phyloP scores from a whole-genome alignment of 2,888 invertebrate species.

The Hydroisotoma schaefferi region DNA sequence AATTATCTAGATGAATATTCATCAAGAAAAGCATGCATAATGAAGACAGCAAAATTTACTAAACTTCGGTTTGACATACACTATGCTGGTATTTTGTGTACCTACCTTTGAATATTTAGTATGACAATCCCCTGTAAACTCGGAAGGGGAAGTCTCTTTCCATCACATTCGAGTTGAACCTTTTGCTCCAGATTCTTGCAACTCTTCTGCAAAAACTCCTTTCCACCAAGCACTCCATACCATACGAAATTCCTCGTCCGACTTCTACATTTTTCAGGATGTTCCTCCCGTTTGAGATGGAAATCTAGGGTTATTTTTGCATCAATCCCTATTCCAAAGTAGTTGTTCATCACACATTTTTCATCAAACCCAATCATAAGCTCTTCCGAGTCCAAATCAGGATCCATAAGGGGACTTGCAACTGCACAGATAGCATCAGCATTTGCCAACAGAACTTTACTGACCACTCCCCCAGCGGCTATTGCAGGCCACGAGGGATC shows the following conservation, averaged over 20 bases:
- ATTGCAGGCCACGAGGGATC: conserved; percentile 72
- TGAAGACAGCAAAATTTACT: too few species aligned
- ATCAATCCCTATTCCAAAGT: conserved; percentile 97
- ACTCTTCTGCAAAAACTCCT: conserved; percentile 68
- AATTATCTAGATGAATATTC: not conserved
- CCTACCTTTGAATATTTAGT: conserved; percentile 83
- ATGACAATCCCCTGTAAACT: conserved; percentile 95
- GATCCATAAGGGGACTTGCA: conserved; percentile 85
- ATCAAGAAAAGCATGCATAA: not conserved
- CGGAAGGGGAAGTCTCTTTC: conserved; percentile 89
- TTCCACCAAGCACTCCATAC: conserved; percentile 63
- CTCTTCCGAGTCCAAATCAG: conserved; percentile 57
- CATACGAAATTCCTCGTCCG: conserved; percentile 95
- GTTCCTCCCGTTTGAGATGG: conserved; percentile 93
- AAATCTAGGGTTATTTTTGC: conserved; percentile 96
- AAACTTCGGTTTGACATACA: too few species aligned
- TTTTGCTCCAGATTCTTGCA: conserved; percentile 94
- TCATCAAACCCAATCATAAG: conserved; percentile 62
- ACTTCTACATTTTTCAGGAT: conserved; percentile 92
- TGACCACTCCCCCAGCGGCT: conserved; percentile 76
- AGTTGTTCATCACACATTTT: conserved; percentile 97
- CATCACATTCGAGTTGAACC: conserved; percentile 93
- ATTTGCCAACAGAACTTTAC: conserved; percentile 90
- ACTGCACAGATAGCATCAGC: conserved; percentile 95
- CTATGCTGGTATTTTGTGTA: too few species aligned